These are phyloP conservation scores for Drosophila arawakana DNA, from an alignment of 1,140 invertebrate species.

Conservation along the genomic window DNA sequence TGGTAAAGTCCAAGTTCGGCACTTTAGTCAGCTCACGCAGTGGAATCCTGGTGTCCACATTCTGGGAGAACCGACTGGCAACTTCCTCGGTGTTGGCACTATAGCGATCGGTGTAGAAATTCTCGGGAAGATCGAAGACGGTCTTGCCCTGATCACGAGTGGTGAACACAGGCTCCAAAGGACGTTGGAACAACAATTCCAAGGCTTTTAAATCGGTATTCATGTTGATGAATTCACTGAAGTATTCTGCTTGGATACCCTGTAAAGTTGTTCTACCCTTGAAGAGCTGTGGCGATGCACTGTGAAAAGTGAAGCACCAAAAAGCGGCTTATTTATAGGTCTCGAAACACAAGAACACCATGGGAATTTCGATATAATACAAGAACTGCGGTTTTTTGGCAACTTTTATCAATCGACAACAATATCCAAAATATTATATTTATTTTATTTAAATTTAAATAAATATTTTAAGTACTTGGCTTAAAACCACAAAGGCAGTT, in stretches of 20 bases:
- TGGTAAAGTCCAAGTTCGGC: constrained; percentile 71
- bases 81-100: constrained; percentile 77
- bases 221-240: constrained; percentile 22
- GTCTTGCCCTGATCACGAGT: constrained; percentile 86
- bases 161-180: constrained; percentile 88
- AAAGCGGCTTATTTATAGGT: constrained; percentile 26
- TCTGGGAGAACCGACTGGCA: constrained; percentile 85
- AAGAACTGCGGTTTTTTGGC: not conserved
- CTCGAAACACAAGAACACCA: not conserved
- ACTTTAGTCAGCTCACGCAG: constrained; percentile 85
- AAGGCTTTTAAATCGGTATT: constrained; percentile 79
- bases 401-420: not conserved
- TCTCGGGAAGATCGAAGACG: constrained; percentile 87
- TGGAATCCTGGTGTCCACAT: constrained; percentile 83
- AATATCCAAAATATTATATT: not conserved
- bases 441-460: not conserved
- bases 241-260: not conserved
- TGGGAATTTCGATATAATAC: not conserved
- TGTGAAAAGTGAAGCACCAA: not conserved
- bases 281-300: constrained; percentile 22
- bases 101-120: constrained; percentile 80
- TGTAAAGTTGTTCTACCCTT: constrained; percentile 11
- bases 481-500: constrained; percentile 3
- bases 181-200: constrained; percentile 87
- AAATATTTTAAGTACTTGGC: not conserved